These are phyloP conservation scores for Pogonocherus hispidulus DNA, from an alignment of 2,888 invertebrate species.

Conservation along the genomic window DNA sequence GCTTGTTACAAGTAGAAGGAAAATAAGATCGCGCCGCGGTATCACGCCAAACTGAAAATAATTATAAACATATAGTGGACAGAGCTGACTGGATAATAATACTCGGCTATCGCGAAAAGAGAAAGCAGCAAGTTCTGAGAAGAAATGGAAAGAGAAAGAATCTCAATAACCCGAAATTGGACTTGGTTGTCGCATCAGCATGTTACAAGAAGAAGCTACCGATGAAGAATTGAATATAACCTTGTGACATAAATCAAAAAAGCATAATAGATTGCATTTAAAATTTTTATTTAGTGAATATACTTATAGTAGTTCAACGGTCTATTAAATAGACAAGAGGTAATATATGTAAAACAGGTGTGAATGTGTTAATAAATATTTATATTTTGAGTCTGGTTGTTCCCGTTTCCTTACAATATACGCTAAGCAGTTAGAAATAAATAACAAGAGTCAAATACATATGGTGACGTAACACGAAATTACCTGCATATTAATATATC, in stretches of 20 bases:
- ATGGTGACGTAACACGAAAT: neutral
- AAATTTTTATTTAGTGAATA: neutral
- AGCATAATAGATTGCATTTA: neutral
- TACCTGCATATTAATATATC: neutral
- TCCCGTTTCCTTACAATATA: neutral
- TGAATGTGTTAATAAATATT: neutral
- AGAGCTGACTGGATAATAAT: conserved; percentile 21
- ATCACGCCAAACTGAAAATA: conserved; percentile 45
- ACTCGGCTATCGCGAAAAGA: conserved; percentile 46
- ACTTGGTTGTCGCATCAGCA: conserved; percentile 37
- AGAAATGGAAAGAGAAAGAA: conserved; percentile 48
- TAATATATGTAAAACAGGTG: neutral
- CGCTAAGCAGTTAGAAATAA: neutral
- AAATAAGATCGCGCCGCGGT: conserved; percentile 39
- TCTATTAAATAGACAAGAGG: neutral
- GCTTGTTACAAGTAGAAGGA: conserved; percentile 9
- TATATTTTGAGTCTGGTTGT: neutral
- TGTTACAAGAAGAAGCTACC: conserved; percentile 9
- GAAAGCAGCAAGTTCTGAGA: conserved; percentile 49
- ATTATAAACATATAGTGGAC: conserved; percentile 44
- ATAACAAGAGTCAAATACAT: neutral
- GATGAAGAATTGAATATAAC: neutral
- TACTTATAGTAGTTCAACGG: neutral
- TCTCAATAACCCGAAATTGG: conserved; percentile 44
- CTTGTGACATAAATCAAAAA: neutral